Evolutionary conservation across 2,113 vertebrate species (phyloP), one percentile per base, ranked within the genome.

Genomic region (Chaetodon trifascialis): DNA sequence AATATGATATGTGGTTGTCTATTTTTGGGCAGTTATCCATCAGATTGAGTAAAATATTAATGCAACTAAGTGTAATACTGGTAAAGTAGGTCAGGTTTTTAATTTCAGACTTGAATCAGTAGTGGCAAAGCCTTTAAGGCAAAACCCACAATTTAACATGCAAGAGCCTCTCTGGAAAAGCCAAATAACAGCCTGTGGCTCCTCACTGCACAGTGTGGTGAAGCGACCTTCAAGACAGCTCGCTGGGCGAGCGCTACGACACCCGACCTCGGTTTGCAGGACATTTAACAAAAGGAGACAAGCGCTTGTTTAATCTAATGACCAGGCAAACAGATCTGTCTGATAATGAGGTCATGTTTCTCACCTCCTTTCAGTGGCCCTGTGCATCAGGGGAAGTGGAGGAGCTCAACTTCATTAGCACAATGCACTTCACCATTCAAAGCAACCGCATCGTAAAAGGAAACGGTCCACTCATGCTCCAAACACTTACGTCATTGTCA

Each of bases 231-330:
- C 21, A 51, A 71, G 73, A 78, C 70, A 65, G 64, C 76, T 76
- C 7, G n/a, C 15, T 25, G 66, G 70, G n/a, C 17, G 56, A 51
- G 14, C 14, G 51, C 71, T 58, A 69, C 16, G 47, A 82, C 76
- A 80, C 54, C 63, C 4, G 76, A 68, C 84, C 83, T 88, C 70
- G 71, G 76, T 76, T 44, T 73, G 77, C 54, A 23, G 81, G 74
- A 76, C 73, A 73, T 58, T 88, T 84, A 70, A 87, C 71, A 79
- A 79, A 91, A 82, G 65, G 68, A 80, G 78, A 78, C 77, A 78
- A 89, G 79, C 82, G 88, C 82, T 88, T 89, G 89, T 84, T 91
- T 86, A 86, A 85, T 84, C 69, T 65, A 89, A 89, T 69, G 81
- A 83, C 59, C 67, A 73, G 38, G 73, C 36, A 40, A 77, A 79